Evolutionary conservation across 2,113 vertebrate species (phyloP), one percentile per base, ranked within the genome.

Genomic region (Neodontobutis hainanensis): DNA sequence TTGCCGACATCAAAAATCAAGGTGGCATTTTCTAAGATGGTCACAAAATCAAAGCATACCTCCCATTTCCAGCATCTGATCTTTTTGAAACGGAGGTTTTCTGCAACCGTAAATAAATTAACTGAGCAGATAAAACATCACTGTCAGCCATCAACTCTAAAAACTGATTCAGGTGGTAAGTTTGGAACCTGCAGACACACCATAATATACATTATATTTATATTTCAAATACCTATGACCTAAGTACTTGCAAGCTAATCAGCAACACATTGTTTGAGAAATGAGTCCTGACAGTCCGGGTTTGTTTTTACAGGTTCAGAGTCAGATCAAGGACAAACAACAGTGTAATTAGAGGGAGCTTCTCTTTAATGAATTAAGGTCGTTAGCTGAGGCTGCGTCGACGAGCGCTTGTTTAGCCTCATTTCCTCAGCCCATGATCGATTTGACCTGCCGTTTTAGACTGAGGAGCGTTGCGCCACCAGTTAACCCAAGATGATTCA

Each of bases 331-430:
- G 61, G 15, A 51, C 68, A 84, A 27, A 77, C 78, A 70, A 69
- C 72, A 84, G 80, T 63, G 80, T 90, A 84, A 92, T 92, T 87
- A 91, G 73, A 75, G 69, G 16, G 65, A 64, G 73, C 70, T 77
- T 70, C 64, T 75, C 68, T 71, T 86, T 89, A 91, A 92, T 92
- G 87, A 85, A 90, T 81, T 73, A 80, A 84, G 86, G 73, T 89
- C 70, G 72, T 89, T 89, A 85, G 77, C 77, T 14, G 61, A 52
- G 66, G 68, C 53, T 67, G 77, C 75, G 64, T 11, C 36, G 35
- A 73, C 51, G 59, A 83, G 72, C 77, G 60, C 78, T 80, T 76
- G 83, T 89, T 89, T 89, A 86, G 81, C 79, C 79, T 86, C 66
- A 87, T 88, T 89, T 86, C 19, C 68, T 73, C 72, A 47, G 52